Evolutionary conservation across 2,888 invertebrate species (phyloP).

Genomic region (Cetonia aurata): DNA sequence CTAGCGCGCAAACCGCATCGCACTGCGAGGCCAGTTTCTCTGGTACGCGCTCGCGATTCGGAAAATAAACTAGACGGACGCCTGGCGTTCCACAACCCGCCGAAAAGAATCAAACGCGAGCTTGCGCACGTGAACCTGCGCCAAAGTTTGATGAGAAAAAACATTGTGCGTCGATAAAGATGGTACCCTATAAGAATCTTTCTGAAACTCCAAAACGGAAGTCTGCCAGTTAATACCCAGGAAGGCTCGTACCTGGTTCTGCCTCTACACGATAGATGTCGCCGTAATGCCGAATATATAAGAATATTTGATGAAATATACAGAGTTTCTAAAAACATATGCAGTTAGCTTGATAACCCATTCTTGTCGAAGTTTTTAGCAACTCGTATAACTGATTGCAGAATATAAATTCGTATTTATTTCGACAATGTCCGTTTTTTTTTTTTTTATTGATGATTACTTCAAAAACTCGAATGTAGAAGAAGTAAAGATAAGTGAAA

Average conservation of each 20-base stretch:
- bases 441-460: no score
- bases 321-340: no score
- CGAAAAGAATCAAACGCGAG: constrained; percentile 47
- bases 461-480: no score
- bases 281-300: not conserved
- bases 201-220: no score
- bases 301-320: no score
- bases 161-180: not conserved
- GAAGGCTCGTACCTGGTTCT: not conserved
- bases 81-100: constrained; percentile 49
- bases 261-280: not conserved
- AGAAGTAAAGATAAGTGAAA: no score
- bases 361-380: no score
- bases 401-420: no score
- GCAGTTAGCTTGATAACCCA: no score
- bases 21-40: constrained; percentile 31
- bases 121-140: constrained; percentile 26
- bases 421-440: no score
- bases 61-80: constrained; percentile 42
- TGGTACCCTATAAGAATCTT: not conserved
- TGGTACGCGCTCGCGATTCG: constrained; percentile 15
- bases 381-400: no score
- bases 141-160: not conserved
- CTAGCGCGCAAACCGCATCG: constrained; percentile 26
- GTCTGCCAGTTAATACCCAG: no score